These are phyloP conservation scores for Xanthorhoe spadicearia DNA, from an alignment of 2,888 invertebrate species.

Conservation along the genomic window DNA sequence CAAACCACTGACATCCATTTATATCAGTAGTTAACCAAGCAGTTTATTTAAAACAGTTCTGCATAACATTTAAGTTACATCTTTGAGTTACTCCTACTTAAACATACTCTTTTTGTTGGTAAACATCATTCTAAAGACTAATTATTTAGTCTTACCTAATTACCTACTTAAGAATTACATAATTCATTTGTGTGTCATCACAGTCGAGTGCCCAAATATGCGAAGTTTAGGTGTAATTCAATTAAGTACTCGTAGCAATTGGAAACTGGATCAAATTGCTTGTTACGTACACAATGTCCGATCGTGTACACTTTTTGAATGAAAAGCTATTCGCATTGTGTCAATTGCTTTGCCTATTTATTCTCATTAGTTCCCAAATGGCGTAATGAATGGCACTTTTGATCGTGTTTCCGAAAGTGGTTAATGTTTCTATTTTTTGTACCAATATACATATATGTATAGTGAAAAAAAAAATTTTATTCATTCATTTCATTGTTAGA, in stretches of 20 bases:
- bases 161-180: constrained; percentile 40
- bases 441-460: background rate
- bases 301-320: constrained; percentile 6
- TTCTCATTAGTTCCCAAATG: background rate
- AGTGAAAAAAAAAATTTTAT: too few species aligned
- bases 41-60: background rate
- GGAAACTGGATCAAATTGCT: constrained; percentile 29
- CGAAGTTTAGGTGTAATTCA: constrained; percentile 27
- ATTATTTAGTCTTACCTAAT: constrained; percentile 42
- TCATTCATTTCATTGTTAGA: too few species aligned
- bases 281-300: constrained; percentile 26
- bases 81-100: background rate
- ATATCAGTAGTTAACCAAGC: background rate
- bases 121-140: constrained; percentile 11
- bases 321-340: constrained; percentile 1
- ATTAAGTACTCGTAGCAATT: constrained; percentile 25
- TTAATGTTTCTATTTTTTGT: background rate
- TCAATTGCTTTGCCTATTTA: background rate
- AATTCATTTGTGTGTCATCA: constrained; percentile 34
- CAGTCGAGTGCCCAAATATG: constrained; percentile 27
- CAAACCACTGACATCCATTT: background rate
- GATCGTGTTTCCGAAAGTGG: background rate
- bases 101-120: background rate
- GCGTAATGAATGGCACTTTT: background rate
- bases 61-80: background rate